Base-by-base conservation (phyloP, 2,797 vertebrate species). In the Antrozous pallidus region DNA sequence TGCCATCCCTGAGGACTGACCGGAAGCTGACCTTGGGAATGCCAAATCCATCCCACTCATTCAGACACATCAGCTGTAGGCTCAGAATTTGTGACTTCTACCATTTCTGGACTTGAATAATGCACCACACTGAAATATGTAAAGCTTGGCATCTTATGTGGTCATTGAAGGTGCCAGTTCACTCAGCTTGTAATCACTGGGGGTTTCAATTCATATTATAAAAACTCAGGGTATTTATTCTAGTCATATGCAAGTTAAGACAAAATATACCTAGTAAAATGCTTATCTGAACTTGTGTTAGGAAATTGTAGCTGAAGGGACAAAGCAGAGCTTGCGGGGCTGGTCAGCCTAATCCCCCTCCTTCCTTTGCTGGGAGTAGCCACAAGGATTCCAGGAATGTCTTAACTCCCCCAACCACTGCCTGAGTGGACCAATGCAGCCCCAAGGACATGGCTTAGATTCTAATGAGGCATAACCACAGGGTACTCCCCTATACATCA, bases 231-330 rank as follows among this genome's bases (percentile, higher is more conserved):
- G 10, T 51, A 70, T 78, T 85, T 93, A 78, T 73, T 88, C 71
- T 31, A 94, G 70, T 77, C 26, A 70, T 33, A 74, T 31, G n/a
- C 6, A 90, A 84, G 8, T 85, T 74, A 49, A 80, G 63, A 88
- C 67, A 83, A 88, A 90, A 73, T 71, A 65, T 51, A 95, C 63
- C 89, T 94, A 83, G 73, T 81, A 78, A 85, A 80, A 89, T 89
- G 70, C 36, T 83, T 42, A 83, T 56, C 47, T 82, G 75, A 94
- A 92, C 14, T 69, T 26, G 18, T 87, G 11, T 86, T 54, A 82
- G 79, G 73, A 96, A 87, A 94, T 16, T 36, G 80, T n/a, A n/a
- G n/a, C n/a, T n/a, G n/a, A n/a, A n/a, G n/a, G n/a, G n/a, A n/a
- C n/a, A n/a, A n/a, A n/a, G n/a, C n/a, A n/a, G n/a, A n/a, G n/a